Evolutionary conservation across 1,140 invertebrate genomes (phyloP), one percentile per base, ranked within the genome.

Genomic region (Drosophila truncata): DNA sequence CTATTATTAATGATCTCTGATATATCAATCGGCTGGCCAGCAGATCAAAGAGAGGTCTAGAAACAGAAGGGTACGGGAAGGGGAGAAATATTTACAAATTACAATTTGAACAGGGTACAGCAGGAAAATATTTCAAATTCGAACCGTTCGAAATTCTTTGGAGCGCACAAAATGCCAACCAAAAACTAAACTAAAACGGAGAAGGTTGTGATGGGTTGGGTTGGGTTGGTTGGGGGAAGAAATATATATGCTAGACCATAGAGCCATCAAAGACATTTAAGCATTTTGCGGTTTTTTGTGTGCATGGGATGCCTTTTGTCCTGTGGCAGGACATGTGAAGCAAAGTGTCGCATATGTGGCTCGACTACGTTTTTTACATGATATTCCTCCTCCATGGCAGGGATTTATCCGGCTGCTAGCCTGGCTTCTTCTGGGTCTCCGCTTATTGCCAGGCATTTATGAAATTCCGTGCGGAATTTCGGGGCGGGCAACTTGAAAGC

Each of bases 201-300:
- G 46, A 10, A 47, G 9, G 9, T 8, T 5, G 3, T n/a, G n/a
- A n/a, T n/a, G n/a, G n/a, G n/a, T n/a, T n/a, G n/a, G n/a, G n/a
- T n/a, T n/a, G n/a, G n/a, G n/a, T n/a, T n/a, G 7, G 23, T 46
- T 25, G 44, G 39, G 31, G 13, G 18, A 16, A n/a, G 2, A 46
- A n/a, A 58, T 64, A 33, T 47, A 42, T 41, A 57, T 60, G 42
- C 58, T 44, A 39, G 44, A 59, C 61, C 46, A 27, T 47, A 67
- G 47, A 37, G 66, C 83, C 83, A 91, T 90, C 85, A 90, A 90
- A 90, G 85, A 90, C 86, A 90, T 90, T 90, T 86, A 76, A 82
- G 65, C 65, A 90, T 91, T 90, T 90, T 90, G 85, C 67, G 85
- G 85, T 91, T 76, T 91, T 81, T 78, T 73, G 63, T 67, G 62